Base-by-base conservation (phyloP, 2,888 invertebrate species). In the Eucriotettix oculatus region DNA sequence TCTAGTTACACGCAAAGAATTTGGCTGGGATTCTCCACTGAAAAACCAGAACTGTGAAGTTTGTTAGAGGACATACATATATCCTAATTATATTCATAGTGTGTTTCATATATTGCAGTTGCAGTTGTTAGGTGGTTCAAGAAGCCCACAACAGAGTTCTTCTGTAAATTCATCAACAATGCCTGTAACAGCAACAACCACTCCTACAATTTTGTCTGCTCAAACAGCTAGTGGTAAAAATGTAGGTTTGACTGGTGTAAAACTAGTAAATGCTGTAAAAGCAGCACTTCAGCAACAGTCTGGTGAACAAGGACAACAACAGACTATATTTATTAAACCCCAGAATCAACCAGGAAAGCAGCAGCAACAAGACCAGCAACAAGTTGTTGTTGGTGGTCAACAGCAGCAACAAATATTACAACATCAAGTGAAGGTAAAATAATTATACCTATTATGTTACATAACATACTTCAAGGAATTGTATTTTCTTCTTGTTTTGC, bases 391-490 rank as follows among this genome's bases (percentile, higher is more conserved):
- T 5, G 29, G 29, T 29, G 29, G 29, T 7, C 66, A 65, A 17
- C 65, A 66, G 42, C 65, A 64, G 54, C 64, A 66, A 56, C 65
- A 64, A 54, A 62, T 65, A 29, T 64, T 67, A 53, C 64, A 67
- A 56, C 65, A 65, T 53, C 64, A 64, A 29, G 65, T 65, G 10
- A 66, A 66, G 53, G 57, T 54, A 52, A 29, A 29, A 29, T 29
- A 29, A 29, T 5, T 29, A 29, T 29, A 7, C 29, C 29, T 29
- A 29, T 29, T 29, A 16, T 53, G 11, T 53, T 11, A 16, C 1
- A 17, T 53, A 53, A 16, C n/a, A 14, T 52, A 11, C 17, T n/a
- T n/a, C n/a, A n/a, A n/a, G n/a, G n/a, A n/a, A n/a, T n/a, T n/a
- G n/a, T n/a, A n/a, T n/a, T n/a, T n/a, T n/a, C n/a, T n/a, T n/a